These are phyloP conservation scores for Mixornis gularis DNA, from an alignment of 2,113 vertebrate species.

Conservation along the genomic window DNA sequence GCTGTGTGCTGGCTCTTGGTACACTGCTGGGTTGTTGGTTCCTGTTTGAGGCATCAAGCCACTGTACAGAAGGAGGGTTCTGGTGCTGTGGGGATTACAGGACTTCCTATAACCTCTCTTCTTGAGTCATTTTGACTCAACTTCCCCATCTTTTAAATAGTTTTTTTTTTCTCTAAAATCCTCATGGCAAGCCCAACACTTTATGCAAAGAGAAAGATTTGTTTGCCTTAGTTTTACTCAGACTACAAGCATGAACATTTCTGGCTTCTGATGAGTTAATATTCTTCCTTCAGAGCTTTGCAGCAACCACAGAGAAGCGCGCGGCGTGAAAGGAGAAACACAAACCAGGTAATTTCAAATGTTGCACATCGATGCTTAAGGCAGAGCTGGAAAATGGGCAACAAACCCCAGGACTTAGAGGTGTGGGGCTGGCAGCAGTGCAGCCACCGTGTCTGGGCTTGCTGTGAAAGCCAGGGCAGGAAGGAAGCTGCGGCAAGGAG, in stretches of 20 bases:
- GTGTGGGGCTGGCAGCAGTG: neutral
- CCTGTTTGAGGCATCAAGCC: rapidly evolving
- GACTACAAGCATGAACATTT: neutral
- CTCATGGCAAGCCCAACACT: rapidly evolving
- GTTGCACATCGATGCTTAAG: rapidly evolving
- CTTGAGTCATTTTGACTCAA: neutral
- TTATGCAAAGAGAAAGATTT: neutral
- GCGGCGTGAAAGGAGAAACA: rapidly evolving
- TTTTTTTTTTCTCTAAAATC: neutral
- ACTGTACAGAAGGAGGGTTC: neutral
- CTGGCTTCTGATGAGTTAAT: neutral
- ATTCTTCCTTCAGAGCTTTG: neutral
- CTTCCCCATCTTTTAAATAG: neutral
- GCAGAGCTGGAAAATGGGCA: neutral
- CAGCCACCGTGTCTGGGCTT: rapidly evolving
- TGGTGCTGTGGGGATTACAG: neutral
- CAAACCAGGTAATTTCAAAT: neutral
- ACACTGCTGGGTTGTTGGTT: neutral
- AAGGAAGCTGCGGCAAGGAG: neutral
- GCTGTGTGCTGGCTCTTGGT: neutral
- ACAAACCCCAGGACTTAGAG: no score
- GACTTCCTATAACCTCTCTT: neutral
- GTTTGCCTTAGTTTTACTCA: neutral
- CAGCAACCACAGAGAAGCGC: neutral
- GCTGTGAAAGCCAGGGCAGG: neutral